A percentile compares a stretch with the other conserved stretches of the same genome.
phyloP scores from a whole-genome alignment of 2,113 vertebrate species.

The Hypanus sabinus region DNA sequence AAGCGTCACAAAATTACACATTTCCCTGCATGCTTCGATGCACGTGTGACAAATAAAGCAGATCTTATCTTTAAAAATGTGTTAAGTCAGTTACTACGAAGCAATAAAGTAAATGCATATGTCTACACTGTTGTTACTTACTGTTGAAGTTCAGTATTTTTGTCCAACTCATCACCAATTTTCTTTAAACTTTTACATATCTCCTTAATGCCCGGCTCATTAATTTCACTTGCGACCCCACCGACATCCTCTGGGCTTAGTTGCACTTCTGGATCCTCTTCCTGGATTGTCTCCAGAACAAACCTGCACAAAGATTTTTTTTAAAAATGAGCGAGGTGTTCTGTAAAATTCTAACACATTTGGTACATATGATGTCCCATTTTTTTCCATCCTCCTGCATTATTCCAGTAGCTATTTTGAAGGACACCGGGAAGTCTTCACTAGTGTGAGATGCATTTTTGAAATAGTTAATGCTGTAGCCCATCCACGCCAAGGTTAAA shows the following conservation, averaged over 20 bases:
- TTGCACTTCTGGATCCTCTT: constrained; percentile 45
- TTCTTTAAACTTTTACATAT: constrained; percentile 56
- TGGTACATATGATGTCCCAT: neutral
- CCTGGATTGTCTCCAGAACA: constrained; percentile 50
- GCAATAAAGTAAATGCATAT: neutral
- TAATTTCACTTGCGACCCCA: constrained; percentile 49
- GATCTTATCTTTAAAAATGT: no score
- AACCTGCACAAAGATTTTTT: constrained; percentile 46
- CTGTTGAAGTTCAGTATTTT: constrained; percentile 55
- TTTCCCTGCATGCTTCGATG: no score
- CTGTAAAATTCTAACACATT: neutral
- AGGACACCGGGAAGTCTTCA: no score
- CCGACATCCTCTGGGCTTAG: constrained; percentile 55
- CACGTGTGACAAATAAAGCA: no score
- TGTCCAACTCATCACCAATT: constrained; percentile 58
- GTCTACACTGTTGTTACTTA: constrained; percentile 41
- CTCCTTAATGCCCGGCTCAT: constrained; percentile 56
- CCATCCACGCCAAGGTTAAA: no score
- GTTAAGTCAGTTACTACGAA: neutral
- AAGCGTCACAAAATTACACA: no score
- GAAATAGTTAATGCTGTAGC: neutral
- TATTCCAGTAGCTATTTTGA: no score
- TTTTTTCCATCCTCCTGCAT: neutral
- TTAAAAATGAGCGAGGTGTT: neutral
- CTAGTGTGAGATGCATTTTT: neutral